phyloP scores from a whole-genome alignment of 2,888 invertebrate species.

The Daptonema setosum region DNA sequence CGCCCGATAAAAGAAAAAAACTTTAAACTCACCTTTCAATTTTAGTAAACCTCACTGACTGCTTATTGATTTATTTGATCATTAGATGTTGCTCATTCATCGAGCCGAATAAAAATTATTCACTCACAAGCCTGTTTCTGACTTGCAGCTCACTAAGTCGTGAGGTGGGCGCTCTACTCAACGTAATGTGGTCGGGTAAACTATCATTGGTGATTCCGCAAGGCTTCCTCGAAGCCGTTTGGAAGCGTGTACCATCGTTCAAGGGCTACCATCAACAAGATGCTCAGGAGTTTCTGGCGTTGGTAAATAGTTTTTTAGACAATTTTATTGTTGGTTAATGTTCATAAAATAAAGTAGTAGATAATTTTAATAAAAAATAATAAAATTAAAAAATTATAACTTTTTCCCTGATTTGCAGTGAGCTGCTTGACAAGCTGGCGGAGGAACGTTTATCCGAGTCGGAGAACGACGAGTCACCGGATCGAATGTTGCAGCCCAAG shows the following conservation, averaged over 20 bases:
- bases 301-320: slow-evolving; percentile 4
- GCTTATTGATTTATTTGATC: no score
- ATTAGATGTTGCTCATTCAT: no score
- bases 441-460: slow-evolving; percentile 14
- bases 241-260: slow-evolving; percentile 28
- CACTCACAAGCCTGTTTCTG: no score
- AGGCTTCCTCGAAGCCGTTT: slow-evolving; percentile 27
- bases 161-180: slow-evolving; percentile 26
- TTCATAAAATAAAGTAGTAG: neutral
- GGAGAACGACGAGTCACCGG: slow-evolving; percentile 7
- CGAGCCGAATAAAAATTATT: no score
- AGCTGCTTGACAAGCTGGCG: slow-evolving; percentile 27
- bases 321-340: neutral
- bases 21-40: no score
- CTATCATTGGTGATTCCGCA: slow-evolving; percentile 29
- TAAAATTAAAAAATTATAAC: no score
- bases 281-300: slow-evolving; percentile 30
- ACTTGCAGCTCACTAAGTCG: slow-evolving; percentile 11
- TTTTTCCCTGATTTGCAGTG: slow-evolving; percentile 17
- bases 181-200: slow-evolving; percentile 29
- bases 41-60: no score
- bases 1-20: no score
- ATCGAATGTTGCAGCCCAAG: neutral
- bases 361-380: neutral
- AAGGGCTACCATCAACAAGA: slow-evolving; percentile 30